Evolutionary conservation across 2,113 vertebrate genomes (phyloP).

Genomic region (Apodemus sylvaticus): DNA sequence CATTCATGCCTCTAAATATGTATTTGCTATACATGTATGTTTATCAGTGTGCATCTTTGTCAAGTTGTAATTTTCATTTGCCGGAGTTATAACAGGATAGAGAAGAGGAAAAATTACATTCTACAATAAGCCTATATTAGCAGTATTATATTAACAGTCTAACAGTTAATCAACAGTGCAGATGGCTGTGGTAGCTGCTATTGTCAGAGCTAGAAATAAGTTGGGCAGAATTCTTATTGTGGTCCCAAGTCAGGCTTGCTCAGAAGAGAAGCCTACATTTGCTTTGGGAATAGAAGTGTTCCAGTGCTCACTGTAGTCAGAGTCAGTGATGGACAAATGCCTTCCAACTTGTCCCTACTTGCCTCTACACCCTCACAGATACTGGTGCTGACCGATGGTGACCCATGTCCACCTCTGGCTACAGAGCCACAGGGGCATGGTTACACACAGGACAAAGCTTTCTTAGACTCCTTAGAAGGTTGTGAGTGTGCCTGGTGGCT

Average conservation of each 20-base stretch:
- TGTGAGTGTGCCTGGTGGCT: not conserved
- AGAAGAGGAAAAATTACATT: not conserved
- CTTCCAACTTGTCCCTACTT: not conserved
- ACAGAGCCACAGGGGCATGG: not conserved
- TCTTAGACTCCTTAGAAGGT: not conserved
- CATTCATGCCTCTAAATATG: no score
- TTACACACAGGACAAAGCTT: not conserved
- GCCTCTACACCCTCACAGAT: not conserved
- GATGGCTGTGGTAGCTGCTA: not conserved
- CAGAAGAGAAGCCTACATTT: not conserved
- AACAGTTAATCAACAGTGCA: not conserved
- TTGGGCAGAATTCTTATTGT: not conserved
- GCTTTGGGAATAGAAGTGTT: not conserved
- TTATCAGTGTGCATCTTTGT: not conserved
- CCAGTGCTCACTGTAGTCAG: not conserved
- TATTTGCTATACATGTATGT: not conserved
- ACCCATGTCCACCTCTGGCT: not conserved
- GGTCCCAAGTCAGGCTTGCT: not conserved
- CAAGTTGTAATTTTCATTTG: slow-evolving; percentile 19
- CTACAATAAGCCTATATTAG: not conserved
- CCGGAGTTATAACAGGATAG: not conserved
- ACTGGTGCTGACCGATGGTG: not conserved
- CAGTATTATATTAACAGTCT: not conserved
- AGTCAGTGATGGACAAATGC: not conserved
- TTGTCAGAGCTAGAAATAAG: not conserved